Evolutionary conservation across 2,113 vertebrate genomes (phyloP).

Genomic region (Cochlearius cochlearius): DNA sequence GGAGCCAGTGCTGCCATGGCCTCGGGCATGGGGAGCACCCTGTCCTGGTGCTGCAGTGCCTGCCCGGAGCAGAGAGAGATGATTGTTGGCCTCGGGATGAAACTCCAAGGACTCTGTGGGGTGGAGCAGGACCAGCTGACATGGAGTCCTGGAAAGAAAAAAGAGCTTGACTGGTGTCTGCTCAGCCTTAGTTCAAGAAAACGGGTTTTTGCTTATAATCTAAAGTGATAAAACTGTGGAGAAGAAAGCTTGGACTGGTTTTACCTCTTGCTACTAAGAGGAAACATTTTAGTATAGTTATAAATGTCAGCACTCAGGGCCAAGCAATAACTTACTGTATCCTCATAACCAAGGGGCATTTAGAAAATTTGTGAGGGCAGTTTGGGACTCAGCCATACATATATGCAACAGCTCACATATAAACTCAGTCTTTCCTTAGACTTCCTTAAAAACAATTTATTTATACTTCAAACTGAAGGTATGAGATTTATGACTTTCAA

Average conservation of each 20-base stretch:
- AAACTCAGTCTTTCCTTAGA: background rate
- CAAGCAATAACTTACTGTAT: background rate
- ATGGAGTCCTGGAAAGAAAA: background rate
- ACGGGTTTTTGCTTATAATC: background rate
- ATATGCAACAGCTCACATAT: background rate
- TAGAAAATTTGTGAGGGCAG: background rate
- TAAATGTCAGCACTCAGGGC: background rate
- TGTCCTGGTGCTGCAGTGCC: background rate
- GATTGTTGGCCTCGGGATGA: background rate
- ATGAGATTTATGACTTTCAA: background rate
- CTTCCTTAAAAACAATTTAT: background rate
- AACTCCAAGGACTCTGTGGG: background rate
- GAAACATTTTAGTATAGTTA: background rate
- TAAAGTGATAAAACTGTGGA: background rate
- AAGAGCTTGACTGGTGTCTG: background rate
- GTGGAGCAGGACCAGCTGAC: background rate
- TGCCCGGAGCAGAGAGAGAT: background rate
- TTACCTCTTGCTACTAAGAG: background rate
- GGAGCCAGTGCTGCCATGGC: accelerated
- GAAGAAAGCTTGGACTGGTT: background rate
- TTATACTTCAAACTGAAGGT: background rate
- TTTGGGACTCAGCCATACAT: background rate
- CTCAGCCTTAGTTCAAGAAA: background rate
- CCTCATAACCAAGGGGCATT: background rate
- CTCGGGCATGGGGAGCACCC: accelerated